These are phyloP conservation scores for Ptychochromis oligacanthus DNA, from an alignment of 2,113 vertebrate genomes.

Conservation along the genomic window DNA sequence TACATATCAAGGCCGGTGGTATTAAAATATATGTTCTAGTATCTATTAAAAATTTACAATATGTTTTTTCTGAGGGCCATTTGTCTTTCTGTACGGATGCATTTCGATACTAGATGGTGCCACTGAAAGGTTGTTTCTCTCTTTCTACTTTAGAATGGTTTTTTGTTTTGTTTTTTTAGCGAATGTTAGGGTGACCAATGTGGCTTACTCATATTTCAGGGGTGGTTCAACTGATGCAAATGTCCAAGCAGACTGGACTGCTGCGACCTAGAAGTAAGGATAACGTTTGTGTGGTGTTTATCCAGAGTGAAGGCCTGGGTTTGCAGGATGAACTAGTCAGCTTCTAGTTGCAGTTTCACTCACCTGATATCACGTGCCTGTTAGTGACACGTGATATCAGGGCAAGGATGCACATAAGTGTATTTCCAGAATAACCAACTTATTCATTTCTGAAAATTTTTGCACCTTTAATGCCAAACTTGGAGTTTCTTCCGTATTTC, in stretches of 20 bases:
- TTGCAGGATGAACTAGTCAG: neutral
- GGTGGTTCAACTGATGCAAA: neutral
- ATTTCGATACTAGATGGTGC: neutral
- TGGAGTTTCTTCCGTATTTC: slow-evolving; percentile 96
- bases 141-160: neutral
- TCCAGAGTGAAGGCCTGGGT: neutral
- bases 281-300: neutral
- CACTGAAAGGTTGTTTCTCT: neutral
- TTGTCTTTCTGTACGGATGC: neutral
- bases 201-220: neutral
- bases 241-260: neutral
- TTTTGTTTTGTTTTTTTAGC: neutral
- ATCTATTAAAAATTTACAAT: neutral
- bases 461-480: slow-evolving; percentile 99
- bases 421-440: neutral
- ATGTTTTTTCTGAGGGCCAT: neutral
- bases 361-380: too few relatives aligned
- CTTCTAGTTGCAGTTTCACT: neutral
- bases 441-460: neutral
- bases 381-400: neutral
- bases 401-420: neutral
- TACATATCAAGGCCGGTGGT: neutral
- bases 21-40: neutral
- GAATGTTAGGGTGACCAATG: neutral
- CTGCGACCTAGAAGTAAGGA: neutral